These are phyloP conservation scores for Zaprionus gabonicus DNA, from an alignment of 1,140 invertebrate genomes.

Conservation along the genomic window DNA sequence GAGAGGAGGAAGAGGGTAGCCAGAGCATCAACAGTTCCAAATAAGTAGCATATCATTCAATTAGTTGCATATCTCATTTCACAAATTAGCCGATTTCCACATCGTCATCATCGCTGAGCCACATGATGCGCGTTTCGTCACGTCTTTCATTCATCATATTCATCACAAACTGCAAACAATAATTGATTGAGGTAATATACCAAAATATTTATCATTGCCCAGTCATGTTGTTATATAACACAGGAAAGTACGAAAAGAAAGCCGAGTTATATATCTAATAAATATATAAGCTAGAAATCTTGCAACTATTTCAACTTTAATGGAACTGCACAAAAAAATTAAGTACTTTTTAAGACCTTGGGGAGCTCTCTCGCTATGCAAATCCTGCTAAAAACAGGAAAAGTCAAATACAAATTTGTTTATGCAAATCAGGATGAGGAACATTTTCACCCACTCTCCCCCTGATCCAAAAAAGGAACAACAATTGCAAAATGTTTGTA, in stretches of 20 bases:
- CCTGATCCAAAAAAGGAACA: neutral
- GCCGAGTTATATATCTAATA: neutral
- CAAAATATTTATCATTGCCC: constrained; percentile 10
- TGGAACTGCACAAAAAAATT: neutral
- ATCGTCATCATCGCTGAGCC: neutral
- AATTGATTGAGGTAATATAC: constrained; percentile 11
- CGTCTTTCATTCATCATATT: constrained; percentile 12
- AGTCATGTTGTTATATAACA: constrained; percentile 23
- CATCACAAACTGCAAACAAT: constrained; percentile 2
- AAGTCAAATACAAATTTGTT: constrained; percentile 6
- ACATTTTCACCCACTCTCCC: neutral
- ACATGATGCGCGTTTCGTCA: constrained; percentile 9
- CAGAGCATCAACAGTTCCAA: constrained; percentile 2
- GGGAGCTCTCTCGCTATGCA: neutral
- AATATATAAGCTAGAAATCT: too few species aligned
- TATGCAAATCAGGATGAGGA: neutral
- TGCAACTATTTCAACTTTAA: neutral
- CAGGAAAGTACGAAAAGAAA: neutral
- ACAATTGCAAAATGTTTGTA: neutral
- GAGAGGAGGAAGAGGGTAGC: too few species aligned
- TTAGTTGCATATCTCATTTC: constrained; percentile 38
- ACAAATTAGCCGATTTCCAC: constrained; percentile 39
- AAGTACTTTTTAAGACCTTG: neutral
- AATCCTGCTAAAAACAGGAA: neutral
- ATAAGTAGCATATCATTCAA: constrained; percentile 32